Evolutionary conservation across 1,140 invertebrate species (phyloP).

Genomic region (Whitmania pigra): DNA sequence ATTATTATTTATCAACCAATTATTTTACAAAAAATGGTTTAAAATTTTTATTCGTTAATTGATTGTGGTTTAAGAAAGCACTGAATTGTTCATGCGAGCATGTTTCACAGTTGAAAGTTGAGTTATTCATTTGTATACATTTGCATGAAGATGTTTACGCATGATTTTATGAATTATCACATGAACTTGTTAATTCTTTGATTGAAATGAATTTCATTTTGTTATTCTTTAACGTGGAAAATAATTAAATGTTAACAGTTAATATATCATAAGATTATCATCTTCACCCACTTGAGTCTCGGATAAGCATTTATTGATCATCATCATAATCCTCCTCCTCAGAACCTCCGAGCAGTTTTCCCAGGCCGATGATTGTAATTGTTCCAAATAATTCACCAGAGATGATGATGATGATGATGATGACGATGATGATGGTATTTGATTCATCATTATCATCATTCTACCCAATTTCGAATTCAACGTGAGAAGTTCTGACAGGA

Average conservation of each 20-base stretch:
- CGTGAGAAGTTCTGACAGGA: too few relatives aligned
- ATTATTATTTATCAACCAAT: too few relatives aligned
- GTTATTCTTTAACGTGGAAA: too few relatives aligned
- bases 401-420: conserved; percentile 13
- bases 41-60: too few relatives aligned
- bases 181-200: neutral
- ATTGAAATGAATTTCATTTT: neutral
- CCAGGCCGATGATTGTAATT: neutral
- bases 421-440: neutral
- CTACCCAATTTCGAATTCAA: too few relatives aligned
- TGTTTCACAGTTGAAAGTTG: neutral
- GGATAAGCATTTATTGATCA: too few relatives aligned
- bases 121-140: neutral
- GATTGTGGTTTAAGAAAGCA: too few relatives aligned
- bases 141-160: neutral
- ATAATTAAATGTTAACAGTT: too few relatives aligned
- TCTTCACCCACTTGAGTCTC: too few relatives aligned
- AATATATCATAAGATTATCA: too few relatives aligned
- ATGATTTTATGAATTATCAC: neutral
- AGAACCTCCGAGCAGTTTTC: neutral
- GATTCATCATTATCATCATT: neutral
- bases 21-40: too few relatives aligned
- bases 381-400: conserved; percentile 2
- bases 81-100: too few relatives aligned
- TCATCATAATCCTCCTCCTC: neutral